Base-by-base conservation (phyloP, 2,888 invertebrate genomes). In the Digitonthophagus gazella region DNA sequence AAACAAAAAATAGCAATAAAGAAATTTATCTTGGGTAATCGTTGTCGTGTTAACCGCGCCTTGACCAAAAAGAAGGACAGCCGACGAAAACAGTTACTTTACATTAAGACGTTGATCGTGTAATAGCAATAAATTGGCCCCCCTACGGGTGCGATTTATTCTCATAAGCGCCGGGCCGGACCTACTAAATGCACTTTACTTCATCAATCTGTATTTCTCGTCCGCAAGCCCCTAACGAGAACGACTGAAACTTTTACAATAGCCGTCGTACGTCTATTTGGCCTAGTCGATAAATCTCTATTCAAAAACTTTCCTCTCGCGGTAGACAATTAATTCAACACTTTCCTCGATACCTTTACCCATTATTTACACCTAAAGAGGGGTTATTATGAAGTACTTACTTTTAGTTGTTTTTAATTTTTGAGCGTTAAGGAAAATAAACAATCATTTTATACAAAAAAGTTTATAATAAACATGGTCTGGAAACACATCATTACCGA, bases 121-220 rank as follows among this genome's bases (percentile, higher is more conserved):
- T 74, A 73, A 74, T 71, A 71, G 72, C 73, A 73, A 74, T 73
- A 74, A 74, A 74, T 74, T 73, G 74, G 74, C 70, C 72, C 72
- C n/a, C 74, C 61, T 58, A 72, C 67, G 73, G 69, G 71, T 71
- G 71, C 74, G 72, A 74, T 74, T 74, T 74, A 74, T 74, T 74
- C 72, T 74, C 73, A 73, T 74, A 72, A 73, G 61, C 20, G 57
- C 61, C 61, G n/a, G 61, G 20, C 65, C 67, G 56, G 71, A 66
- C 66, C 68, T 70, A 71, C 73, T 74, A 74, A 73, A 74, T 72
- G 74, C 74, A 74, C 73, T 74, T 74, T 73, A 72, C 74, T 73
- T 72, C 74, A 74, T 74, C 74, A 74, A 74, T 74, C 74, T 74
- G 73, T 74, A 71, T 74, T 74, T 74, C 70, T 71, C 61, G 69